Percentiles rank a stretch among this genome's conserved stretches.
phyloP scores from a whole-genome alignment of 2,797 vertebrate genomes.

The Epinephelus malabaricus region DNA sequence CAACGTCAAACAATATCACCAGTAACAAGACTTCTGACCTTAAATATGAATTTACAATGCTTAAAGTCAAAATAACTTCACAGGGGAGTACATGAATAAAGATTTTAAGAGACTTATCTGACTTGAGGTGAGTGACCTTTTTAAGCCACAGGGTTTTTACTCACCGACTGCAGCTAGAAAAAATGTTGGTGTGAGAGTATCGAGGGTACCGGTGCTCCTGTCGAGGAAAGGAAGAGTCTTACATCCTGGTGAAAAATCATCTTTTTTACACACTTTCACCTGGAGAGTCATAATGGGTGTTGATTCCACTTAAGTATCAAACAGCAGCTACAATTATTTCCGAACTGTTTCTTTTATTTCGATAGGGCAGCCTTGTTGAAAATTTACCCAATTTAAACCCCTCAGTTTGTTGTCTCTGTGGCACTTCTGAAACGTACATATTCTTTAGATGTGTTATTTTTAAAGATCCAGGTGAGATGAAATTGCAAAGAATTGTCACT shows the following conservation, averaged over 20 bases:
- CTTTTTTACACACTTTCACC: constrained; percentile 22
- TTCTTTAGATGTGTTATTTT: constrained; percentile 33
- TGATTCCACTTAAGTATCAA: not conserved
- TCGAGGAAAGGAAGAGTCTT: not conserved
- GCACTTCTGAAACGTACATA: constrained; percentile 54
- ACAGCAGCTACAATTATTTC: constrained; percentile 33
- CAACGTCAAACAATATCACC: not conserved
- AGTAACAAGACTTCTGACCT: not conserved
- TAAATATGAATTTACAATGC: constrained; percentile 1
- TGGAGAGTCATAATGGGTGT: constrained; percentile 20
- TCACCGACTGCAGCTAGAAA: not conserved
- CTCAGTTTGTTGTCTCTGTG: not conserved
- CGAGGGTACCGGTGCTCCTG: not conserved
- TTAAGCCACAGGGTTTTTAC: not conserved
- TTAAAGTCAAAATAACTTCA: constrained; percentile 1
- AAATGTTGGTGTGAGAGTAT: constrained; percentile 4
- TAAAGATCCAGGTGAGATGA: constrained; percentile 26
- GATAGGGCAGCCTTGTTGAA: constrained; percentile 48
- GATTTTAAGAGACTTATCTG: not conserved
- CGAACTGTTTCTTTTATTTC: constrained; percentile 38
- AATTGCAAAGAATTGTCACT: constrained; percentile 30
- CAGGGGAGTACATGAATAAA: not conserved
- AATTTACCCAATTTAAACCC: constrained; percentile 47
- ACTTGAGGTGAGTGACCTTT: constrained; percentile 15
- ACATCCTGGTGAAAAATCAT: constrained; percentile 14